A percentile compares a stretch with the other conserved stretches of the same genome.
phyloP scores from a whole-genome alignment of 2,797 vertebrate genomes.

The Silurus lanzhouensis region DNA sequence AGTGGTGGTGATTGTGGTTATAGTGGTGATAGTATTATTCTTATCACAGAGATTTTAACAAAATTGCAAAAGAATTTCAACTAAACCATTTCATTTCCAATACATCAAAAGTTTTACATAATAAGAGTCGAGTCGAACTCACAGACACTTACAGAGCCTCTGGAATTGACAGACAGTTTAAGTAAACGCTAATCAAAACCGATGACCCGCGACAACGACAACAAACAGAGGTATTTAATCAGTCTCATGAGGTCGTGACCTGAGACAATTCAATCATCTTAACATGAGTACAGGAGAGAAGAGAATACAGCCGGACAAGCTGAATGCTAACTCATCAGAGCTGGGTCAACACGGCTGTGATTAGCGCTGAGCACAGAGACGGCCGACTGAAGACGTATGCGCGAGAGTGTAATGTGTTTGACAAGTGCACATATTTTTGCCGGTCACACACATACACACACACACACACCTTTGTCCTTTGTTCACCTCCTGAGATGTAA shows the following conservation, averaged over 20 bases:
- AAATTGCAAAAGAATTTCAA: not conserved
- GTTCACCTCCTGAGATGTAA: not conserved
- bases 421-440: not conserved
- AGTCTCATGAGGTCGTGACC: conserved; percentile 7
- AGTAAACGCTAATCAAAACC: not conserved
- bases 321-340: conserved; percentile 28
- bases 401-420: not conserved
- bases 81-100: not conserved
- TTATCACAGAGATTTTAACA: not conserved
- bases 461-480: conserved; percentile 4
- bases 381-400: not conserved
- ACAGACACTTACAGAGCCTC: not conserved
- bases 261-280: conserved; percentile 17
- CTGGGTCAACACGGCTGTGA: conserved; percentile 19
- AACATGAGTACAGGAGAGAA: not conserved
- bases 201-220: not conserved
- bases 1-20: too few relatives aligned
- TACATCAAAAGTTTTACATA: not conserved
- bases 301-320: not conserved
- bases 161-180: conserved; percentile 9
- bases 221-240: conserved; percentile 23
- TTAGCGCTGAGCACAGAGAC: not conserved
- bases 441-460: conserved; percentile 16
- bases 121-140: not conserved
- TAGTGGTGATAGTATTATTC: too few relatives aligned